Base-by-base conservation (phyloP, 2,113 vertebrate species). In the Zingel zingel region DNA sequence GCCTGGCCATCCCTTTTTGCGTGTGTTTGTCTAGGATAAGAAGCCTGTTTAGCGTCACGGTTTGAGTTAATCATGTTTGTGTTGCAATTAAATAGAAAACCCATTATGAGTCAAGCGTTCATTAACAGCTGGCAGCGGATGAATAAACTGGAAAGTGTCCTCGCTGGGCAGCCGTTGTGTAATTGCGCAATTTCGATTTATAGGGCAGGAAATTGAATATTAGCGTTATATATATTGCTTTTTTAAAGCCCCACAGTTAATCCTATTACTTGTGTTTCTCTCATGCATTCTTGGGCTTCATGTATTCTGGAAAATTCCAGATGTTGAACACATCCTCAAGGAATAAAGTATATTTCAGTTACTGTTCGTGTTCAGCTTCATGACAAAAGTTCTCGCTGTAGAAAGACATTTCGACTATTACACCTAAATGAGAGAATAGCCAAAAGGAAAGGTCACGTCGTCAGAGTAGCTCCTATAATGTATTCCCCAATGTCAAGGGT, bases 181-280 rank as follows among this genome's bases (percentile, higher is more conserved):
- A 90, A 89, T 78, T 66, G 51, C 57, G 23, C 61, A 50, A 19
- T 90, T 90, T 79, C 77, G 27, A 74, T 91, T 88, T 91, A 65
- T 62, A 86, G 67, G 78, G 48, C 79, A 76, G 83, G 80, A 90
- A 85, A 87, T 84, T 45, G 36, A 92, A 84, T 86, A 76, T 85
- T 57, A 77, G 72, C 2, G 63, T 89, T 85, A 76, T 68, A 82
- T 88, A 83, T 82, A 83, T 77, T n/a, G 62, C 69, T 79, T 89
- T 82, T 86, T 61, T 79, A 84, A 81, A 62, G 64, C 47, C 39
- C 19, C 23, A 66, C 56, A 33, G 69, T 84, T 90, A 81, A 94
- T 89, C 90, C 76, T 51, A n/a, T 91, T 91, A 84, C 57, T 82
- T 85, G 74, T 79, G 76, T 83, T 73, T 43, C 53, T 76, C 64